Percentiles rank a stretch among this genome's conserved stretches.
These are phyloP conservation scores for Coendou prehensilis DNA, from an alignment of 2,797 vertebrate genomes.

Conservation along the genomic window DNA sequence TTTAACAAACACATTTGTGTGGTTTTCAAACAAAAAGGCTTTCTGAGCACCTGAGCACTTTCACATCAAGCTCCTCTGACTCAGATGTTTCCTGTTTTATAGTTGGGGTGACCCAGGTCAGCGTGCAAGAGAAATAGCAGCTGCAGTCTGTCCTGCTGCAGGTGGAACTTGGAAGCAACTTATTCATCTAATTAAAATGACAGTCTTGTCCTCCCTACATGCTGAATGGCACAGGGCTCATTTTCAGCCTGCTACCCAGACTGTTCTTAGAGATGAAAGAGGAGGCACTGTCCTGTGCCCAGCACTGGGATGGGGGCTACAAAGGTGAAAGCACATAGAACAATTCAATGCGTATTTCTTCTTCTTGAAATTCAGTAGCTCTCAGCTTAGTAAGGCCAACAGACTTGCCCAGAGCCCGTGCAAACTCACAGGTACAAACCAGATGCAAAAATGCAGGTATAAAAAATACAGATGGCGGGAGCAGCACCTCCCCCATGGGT, in stretches of 20 bases:
- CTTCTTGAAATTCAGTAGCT: neutral
- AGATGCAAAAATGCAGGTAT: neutral
- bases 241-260: neutral
- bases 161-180: neutral
- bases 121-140: neutral
- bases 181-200: neutral
- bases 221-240: neutral
- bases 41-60: neutral
- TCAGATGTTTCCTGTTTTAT: neutral
- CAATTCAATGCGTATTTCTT: neutral
- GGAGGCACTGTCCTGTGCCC: neutral
- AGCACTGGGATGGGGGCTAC: neutral
- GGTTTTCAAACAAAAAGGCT: neutral
- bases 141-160: neutral
- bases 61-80: neutral
- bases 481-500: neutral
- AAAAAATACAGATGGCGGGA: neutral
- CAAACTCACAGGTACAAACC: neutral
- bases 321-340: neutral
- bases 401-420: neutral
- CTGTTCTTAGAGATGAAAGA: neutral
- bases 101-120: neutral
- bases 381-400: neutral
- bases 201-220: neutral
- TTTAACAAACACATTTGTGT: neutral